Percentiles rank a stretch among this genome's conserved stretches.
Evolutionary conservation across 2,113 vertebrate genomes (phyloP).

Genomic region (Poeciliopsis turrubarensis): DNA sequence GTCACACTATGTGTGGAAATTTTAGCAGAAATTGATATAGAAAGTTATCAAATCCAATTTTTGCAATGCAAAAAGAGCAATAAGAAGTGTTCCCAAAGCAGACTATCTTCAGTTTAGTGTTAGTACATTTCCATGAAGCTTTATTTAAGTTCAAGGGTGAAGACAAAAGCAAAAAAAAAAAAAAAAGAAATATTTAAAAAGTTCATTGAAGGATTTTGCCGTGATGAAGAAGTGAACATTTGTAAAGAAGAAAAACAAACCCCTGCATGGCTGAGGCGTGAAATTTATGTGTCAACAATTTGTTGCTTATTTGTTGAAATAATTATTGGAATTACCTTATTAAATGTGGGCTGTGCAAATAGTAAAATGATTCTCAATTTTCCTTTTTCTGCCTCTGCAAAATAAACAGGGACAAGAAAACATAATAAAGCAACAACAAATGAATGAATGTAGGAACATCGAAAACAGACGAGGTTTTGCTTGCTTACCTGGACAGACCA

Average conservation of each 20-base stretch:
- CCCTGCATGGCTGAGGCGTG: too few species aligned
- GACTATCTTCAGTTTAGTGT: background rate
- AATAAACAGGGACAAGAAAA: background rate
- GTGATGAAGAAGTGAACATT: too few species aligned
- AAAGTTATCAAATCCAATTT: too few species aligned
- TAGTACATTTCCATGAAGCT: too few species aligned
- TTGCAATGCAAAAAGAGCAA: background rate
- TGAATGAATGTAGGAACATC: background rate
- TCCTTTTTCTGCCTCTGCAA: background rate
- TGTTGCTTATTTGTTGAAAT: background rate
- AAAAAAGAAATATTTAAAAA: too few species aligned
- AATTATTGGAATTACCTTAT: background rate
- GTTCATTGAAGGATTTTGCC: too few species aligned
- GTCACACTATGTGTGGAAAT: background rate
- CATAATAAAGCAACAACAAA: background rate
- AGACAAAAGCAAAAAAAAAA: too few species aligned
- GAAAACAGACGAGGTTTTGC: background rate
- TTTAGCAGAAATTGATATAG: too few species aligned
- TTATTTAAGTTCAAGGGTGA: too few species aligned
- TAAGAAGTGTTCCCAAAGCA: background rate
- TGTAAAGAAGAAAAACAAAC: too few species aligned
- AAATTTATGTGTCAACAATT: background rate
- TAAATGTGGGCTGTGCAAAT: background rate
- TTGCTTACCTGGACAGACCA: background rate
- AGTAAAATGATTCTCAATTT: background rate